Conservation (phyloP, 2,888 invertebrate species). For the Epistrophe grossulariae region DNA sequence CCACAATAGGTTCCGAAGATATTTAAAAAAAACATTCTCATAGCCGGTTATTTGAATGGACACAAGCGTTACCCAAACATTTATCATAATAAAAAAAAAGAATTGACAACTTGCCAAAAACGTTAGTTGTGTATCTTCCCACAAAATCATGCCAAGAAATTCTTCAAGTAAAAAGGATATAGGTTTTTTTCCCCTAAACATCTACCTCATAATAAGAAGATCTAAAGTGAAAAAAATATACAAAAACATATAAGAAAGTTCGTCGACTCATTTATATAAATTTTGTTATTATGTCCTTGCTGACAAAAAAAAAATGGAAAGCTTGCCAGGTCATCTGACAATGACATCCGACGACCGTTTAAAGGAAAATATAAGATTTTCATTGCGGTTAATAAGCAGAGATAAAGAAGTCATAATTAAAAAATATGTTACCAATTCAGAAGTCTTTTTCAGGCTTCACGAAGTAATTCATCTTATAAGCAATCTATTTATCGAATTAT, state of each 20-base stretch:
- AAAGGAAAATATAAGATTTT: constrained; percentile 40
- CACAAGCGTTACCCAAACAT: constrained; percentile 52
- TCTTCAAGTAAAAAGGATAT: constrained; percentile 44
- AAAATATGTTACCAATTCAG: not conserved
- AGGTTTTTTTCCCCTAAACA: constrained; percentile 35
- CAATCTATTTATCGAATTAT: not conserved
- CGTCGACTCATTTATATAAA: constrained; percentile 59
- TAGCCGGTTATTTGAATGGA: constrained; percentile 38
- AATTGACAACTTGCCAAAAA: constrained; percentile 64
- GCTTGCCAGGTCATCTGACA: constrained; percentile 55
- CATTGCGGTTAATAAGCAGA: constrained; percentile 20
- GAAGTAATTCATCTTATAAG: not conserved
- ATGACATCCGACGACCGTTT: constrained; percentile 1
- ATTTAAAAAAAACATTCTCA: constrained; percentile 30
- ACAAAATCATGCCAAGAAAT: constrained; percentile 64
- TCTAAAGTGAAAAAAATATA: constrained; percentile 38
- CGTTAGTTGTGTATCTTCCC: constrained; percentile 59
- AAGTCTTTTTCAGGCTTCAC: not conserved
- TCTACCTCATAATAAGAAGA: constrained; percentile 45
- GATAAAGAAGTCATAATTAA: constrained; percentile 22
- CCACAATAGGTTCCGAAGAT: constrained; percentile 14
- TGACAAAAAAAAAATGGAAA: constrained; percentile 23
- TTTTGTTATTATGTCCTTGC: constrained; percentile 10
- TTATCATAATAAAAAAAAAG: constrained; percentile 61
- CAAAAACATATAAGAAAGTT: constrained; percentile 53